A percentile compares a stretch with the other conserved stretches of the same genome.
Conservation (phyloP, 2,888 invertebrate genomes). For the Epinotia nisella region DNA sequence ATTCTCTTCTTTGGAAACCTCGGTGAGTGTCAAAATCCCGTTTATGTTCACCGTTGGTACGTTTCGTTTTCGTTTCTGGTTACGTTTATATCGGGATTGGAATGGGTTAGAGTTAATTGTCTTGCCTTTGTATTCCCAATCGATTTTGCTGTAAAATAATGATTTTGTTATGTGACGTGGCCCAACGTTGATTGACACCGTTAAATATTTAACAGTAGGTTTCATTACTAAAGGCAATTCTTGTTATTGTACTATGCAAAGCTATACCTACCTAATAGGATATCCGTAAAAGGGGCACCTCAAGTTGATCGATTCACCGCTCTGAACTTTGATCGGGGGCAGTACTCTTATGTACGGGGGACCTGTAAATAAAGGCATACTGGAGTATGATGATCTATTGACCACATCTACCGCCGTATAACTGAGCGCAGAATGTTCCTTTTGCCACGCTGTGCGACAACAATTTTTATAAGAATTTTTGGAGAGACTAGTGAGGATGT, state of each 20-base stretch:
- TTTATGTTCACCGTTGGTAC: conserved; percentile 73
- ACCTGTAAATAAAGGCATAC: conserved; percentile 73
- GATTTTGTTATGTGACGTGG: neutral
- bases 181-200: too few species aligned
- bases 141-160: conserved; percentile 75
- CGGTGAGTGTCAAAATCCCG: conserved; percentile 86
- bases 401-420: too few species aligned
- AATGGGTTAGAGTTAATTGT: conserved; percentile 65
- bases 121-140: conserved; percentile 79
- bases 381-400: neutral
- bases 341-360: conserved; percentile 90
- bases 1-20: conserved; percentile 87
- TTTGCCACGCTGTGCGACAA: too few species aligned
- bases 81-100: conserved; percentile 66
- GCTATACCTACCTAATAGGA: conserved; percentile 86
- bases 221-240: too few species aligned
- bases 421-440: too few species aligned
- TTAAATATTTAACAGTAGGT: too few species aligned
- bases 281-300: conserved; percentile 94
- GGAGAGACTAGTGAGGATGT: too few species aligned
- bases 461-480: too few species aligned
- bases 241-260: neutral
- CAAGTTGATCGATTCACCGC: conserved; percentile 89
- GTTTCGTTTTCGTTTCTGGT: conserved; percentile 63
- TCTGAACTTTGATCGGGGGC: conserved; percentile 91